These are phyloP conservation scores for Helicoverpa zea DNA, from an alignment of 1,140 invertebrate genomes.

Conservation along the genomic window DNA sequence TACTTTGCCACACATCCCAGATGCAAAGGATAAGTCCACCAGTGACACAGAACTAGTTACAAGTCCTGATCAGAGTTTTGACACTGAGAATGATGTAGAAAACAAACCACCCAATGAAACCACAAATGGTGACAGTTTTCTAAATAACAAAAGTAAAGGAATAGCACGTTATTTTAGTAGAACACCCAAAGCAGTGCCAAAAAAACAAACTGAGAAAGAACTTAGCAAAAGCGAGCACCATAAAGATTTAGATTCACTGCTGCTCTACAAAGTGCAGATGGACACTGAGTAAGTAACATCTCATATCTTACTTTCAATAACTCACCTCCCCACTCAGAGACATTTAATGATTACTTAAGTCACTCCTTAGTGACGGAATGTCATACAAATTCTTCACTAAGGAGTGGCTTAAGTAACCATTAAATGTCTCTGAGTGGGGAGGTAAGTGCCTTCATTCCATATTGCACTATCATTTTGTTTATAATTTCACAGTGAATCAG, in stretches of 20 bases:
- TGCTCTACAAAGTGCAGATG: constrained; percentile 86
- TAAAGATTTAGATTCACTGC: constrained; percentile 55
- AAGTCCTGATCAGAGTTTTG: constrained; percentile 48
- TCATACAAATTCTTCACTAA: too few species aligned
- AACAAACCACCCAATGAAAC: constrained; percentile 61
- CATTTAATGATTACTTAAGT: too few species aligned
- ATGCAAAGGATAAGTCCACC: constrained; percentile 5
- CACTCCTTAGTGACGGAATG: too few species aligned
- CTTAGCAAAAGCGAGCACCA: constrained; percentile 48
- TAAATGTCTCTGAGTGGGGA: too few species aligned
- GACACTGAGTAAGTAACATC: constrained; percentile 73
- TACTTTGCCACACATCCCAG: constrained; percentile 33
- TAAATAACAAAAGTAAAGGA: constrained; percentile 64
- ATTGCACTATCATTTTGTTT: not conserved
- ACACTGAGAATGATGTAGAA: constrained; percentile 64
- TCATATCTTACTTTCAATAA: too few species aligned
- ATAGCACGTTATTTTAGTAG: constrained; percentile 71
- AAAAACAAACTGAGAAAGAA: constrained; percentile 50
- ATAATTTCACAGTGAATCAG: constrained; percentile 82
- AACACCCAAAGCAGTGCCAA: constrained; percentile 58
- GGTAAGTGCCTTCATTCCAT: not conserved
- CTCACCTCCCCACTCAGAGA: too few species aligned
- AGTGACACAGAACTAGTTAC: constrained; percentile 30
- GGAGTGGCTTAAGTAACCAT: too few species aligned
- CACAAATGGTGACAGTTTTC: constrained; percentile 46